Conservation (phyloP, 1,140 invertebrate species). For the Gerris buenoi region DNA sequence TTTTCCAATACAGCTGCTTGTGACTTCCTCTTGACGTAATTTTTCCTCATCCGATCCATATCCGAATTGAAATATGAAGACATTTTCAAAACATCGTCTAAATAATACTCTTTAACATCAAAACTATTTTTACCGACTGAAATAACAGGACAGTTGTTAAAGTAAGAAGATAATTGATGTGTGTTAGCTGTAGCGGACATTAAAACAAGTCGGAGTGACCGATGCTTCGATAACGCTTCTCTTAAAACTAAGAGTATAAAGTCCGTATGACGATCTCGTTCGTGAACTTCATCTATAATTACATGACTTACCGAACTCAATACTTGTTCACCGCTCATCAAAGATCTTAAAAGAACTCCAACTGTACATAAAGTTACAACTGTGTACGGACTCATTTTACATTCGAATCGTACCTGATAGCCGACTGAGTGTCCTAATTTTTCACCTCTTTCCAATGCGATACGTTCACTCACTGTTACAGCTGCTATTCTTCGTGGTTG, state of each 20-base stretch:
- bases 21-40: slow-evolving; percentile 33
- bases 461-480: slow-evolving; percentile 65
- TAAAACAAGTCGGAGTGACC: slow-evolving; percentile 63
- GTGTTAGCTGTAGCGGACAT: slow-evolving; percentile 91
- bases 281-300: slow-evolving; percentile 77
- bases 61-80: slow-evolving; percentile 48
- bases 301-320: slow-evolving; percentile 64
- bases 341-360: slow-evolving; percentile 69
- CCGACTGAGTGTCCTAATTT: slow-evolving; percentile 74
- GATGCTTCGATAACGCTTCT: slow-evolving; percentile 53
- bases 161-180: slow-evolving; percentile 64
- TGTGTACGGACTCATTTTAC: slow-evolving; percentile 56
- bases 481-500: slow-evolving; percentile 84
- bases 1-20: slow-evolving; percentile 35
- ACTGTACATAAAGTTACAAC: slow-evolving; percentile 82
- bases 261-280: slow-evolving; percentile 82
- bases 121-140: slow-evolving; percentile 62
- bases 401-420: slow-evolving; percentile 84
- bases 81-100: slow-evolving; percentile 64
- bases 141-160: slow-evolving; percentile 61
- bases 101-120: slow-evolving; percentile 58
- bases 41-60: slow-evolving; percentile 38
- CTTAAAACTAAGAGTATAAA: slow-evolving; percentile 76
- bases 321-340: slow-evolving; percentile 58
- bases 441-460: slow-evolving; percentile 72